Base-by-base conservation (phyloP, 2,888 invertebrate genomes). In the Nebria salina region DNA sequence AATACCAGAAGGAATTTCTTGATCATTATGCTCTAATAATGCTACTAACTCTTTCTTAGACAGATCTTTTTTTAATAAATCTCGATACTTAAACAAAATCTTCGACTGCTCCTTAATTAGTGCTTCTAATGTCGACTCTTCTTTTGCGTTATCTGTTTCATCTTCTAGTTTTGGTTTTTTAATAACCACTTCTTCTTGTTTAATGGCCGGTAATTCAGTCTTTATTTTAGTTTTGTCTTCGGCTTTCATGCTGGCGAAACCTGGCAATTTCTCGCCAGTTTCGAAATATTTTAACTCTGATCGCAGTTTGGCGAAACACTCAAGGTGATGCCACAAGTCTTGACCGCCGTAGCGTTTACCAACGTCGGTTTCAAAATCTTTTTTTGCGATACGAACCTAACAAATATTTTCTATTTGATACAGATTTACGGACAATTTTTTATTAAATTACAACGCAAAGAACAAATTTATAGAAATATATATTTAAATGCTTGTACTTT, bases 261-360 rank as follows among this genome's bases (percentile, higher is more conserved):
- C 98, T n/a, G 95, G 94, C 34, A 98, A 88, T 85, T 90, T 89
- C 82, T 93, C 93, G 0, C 94, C 97, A 11, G 91, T 89, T 65
- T 92, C 95, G 86, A 92, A 93, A 89, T 93, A 98, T 15, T 93
- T 92, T 2, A 97, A 88, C 8, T 94, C 93, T 25, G 91, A 90
- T 65, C 97, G 91, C 0, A 93, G 86, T 86, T 95, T 93, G 0
- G 92, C 93, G 90, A 98, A 98, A 87, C 98, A 98, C 82, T 95
- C 94, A 2, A 97, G 88, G 89, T 98, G 98, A 88, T 98, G 94
- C 98, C 98, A 98, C 76, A 94, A 90, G 81, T 96, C 93, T 85
- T 95, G 92, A 0, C 97, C 97, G 0, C 97, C 97, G 88, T 93
- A 96, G 87, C 93, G 93, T 86, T 91, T 92, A 0, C 95, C 96